Evolutionary conservation across 2,888 invertebrate species (phyloP).

Genomic region (Habroteleia sp.): DNA sequence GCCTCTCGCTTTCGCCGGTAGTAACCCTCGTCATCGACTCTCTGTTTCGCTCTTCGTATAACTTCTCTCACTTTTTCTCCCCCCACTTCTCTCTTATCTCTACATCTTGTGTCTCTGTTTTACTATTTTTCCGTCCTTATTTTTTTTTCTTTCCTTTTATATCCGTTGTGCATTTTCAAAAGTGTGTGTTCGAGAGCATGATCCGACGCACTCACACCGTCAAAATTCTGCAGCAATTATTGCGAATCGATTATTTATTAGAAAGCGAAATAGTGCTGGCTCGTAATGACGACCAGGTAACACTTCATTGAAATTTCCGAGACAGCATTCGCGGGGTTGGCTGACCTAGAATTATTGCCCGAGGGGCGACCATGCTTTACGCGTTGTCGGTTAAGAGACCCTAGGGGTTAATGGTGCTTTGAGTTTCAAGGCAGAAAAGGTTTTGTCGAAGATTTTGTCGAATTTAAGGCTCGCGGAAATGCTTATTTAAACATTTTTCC

Average conservation of each 20-base stretch:
- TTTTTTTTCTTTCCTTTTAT: slow-evolving; percentile 49
- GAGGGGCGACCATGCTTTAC: slow-evolving; percentile 3
- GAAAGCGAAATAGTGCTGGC: neutral
- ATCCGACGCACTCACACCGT: slow-evolving; percentile 41
- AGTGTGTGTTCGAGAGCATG: slow-evolving; percentile 52
- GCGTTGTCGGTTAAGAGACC: slow-evolving; percentile 8
- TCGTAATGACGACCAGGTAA: slow-evolving; percentile 31
- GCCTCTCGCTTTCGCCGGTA: slow-evolving; percentile 18
- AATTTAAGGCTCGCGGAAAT: too few species aligned
- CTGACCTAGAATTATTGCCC: slow-evolving; percentile 28
- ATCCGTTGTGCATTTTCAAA: slow-evolving; percentile 39
- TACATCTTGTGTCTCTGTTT: slow-evolving; percentile 29
- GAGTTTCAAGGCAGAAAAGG: neutral
- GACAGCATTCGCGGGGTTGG: slow-evolving; percentile 24
- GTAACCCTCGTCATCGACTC: slow-evolving; percentile 54
- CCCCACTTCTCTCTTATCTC: slow-evolving; percentile 2
- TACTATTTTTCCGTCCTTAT: slow-evolving; percentile 33
- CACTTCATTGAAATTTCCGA: slow-evolving; percentile 34
- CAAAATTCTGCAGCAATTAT: slow-evolving; percentile 29
- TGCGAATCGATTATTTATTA: slow-evolving; percentile 61
- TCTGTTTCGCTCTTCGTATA: slow-evolving; percentile 24
- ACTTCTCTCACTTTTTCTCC: neutral
- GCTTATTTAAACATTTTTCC: too few species aligned
- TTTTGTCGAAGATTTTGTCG: too few species aligned
- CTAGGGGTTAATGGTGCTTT: slow-evolving; percentile 2